phyloP scores from a whole-genome alignment of 2,888 invertebrate species.

The Agrochola lychnidis region DNA sequence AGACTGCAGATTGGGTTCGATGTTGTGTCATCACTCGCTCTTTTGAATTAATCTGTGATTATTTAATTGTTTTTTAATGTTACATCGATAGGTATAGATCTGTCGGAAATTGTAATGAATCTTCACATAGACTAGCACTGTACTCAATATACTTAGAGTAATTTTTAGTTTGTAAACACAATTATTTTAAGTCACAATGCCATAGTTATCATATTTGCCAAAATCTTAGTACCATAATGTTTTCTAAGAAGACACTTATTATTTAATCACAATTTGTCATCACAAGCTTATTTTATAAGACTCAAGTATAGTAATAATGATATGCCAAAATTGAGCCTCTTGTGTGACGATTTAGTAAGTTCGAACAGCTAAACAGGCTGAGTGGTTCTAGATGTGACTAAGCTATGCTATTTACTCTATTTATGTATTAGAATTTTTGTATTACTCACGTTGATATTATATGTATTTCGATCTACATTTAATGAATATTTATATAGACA shows the following conservation, averaged over 20 bases:
- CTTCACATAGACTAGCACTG: constrained; percentile 25
- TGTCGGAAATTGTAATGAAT: constrained; percentile 2
- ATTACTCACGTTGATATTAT: constrained; percentile 36
- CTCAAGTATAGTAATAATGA: constrained; percentile 22
- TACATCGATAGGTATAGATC: constrained; percentile 14
- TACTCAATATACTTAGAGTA: constrained; percentile 1
- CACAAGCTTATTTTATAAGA: constrained; percentile 34
- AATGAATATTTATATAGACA: constrained; percentile 19
- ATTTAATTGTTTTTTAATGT: constrained; percentile 16
- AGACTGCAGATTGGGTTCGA: background rate
- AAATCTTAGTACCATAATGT: constrained; percentile 33
- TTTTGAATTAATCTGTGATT: constrained; percentile 16
- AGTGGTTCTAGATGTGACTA: constrained; percentile 13
- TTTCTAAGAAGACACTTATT: constrained; percentile 35
- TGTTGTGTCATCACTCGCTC: background rate
- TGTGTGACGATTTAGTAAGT: constrained; percentile 27
- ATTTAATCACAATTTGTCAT: constrained; percentile 23
- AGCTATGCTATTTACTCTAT: constrained; percentile 32
- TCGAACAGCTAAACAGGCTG: constrained; percentile 30
- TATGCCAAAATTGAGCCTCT: constrained; percentile 46
- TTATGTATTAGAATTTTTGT: constrained; percentile 31
- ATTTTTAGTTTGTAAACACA: background rate
- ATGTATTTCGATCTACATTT: constrained; percentile 45
- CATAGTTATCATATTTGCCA: constrained; percentile 43
- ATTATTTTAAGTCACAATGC: constrained; percentile 14